phyloP scores from a whole-genome alignment of 2,888 invertebrate genomes.

The Dioctria linearis region DNA sequence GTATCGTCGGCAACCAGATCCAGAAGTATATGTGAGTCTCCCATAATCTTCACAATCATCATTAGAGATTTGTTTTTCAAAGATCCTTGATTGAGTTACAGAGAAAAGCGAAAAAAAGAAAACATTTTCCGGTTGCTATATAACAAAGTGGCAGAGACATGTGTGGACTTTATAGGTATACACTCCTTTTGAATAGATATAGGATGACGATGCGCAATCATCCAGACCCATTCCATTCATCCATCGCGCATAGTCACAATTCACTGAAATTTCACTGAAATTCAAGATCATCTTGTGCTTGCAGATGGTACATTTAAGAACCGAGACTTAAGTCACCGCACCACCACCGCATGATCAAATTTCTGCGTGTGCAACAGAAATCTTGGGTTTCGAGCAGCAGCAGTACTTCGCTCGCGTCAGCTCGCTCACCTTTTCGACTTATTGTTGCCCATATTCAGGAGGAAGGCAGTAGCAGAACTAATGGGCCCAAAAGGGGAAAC shows the following conservation, averaged over 20 bases:
- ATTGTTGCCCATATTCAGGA: too few relatives aligned
- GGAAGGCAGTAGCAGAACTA: too few relatives aligned
- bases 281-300: constrained; percentile 17
- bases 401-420: neutral
- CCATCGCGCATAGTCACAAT: neutral
- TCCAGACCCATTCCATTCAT: neutral
- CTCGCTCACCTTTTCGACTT: neutral
- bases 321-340: constrained; percentile 9
- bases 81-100: neutral
- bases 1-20: too few relatives aligned
- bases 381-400: constrained; percentile 19
- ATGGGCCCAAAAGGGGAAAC: neutral
- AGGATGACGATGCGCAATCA: neutral
- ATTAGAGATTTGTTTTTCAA: neutral
- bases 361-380: constrained; percentile 30
- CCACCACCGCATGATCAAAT: constrained; percentile 26
- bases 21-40: too few relatives aligned
- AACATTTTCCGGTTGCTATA: constrained; percentile 1
- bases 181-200: too few relatives aligned
- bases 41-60: too few relatives aligned
- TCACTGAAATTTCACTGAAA: constrained; percentile 34
- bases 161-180: too few relatives aligned
- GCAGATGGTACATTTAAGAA: constrained; percentile 6
- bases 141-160: too few relatives aligned
- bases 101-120: neutral